A percentile compares a stretch with the other conserved stretches of the same genome.
phyloP scores from a whole-genome alignment of 2,888 invertebrate species.

The Ecliptopera silaceata region DNA sequence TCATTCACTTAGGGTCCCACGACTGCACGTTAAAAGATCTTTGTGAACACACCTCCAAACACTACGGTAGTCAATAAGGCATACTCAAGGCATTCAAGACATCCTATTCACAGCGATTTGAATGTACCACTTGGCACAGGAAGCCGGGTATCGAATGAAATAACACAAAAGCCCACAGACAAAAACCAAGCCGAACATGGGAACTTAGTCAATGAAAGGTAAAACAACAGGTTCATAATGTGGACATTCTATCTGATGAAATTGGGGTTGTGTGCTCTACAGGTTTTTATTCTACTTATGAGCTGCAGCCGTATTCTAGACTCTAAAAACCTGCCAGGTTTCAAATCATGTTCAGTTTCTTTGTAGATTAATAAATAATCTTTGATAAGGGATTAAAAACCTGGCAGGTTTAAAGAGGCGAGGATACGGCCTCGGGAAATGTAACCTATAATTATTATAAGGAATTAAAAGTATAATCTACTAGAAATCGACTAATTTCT shows the following conservation, averaged over 20 bases:
- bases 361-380: too few species aligned
- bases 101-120: constrained; percentile 52
- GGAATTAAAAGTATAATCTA: too few species aligned
- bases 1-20: constrained; percentile 31
- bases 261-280: too few species aligned
- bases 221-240: constrained; percentile 7
- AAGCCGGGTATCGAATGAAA: constrained; percentile 77
- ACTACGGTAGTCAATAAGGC: constrained; percentile 76
- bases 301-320: too few species aligned
- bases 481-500: too few species aligned
- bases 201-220: constrained; percentile 33
- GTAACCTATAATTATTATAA: too few species aligned
- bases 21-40: constrained; percentile 58
- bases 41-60: constrained; percentile 66
- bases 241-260: not conserved
- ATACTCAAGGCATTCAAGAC: constrained; percentile 64
- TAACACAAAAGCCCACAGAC: constrained; percentile 54
- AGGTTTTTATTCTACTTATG: too few species aligned
- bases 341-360: too few species aligned
- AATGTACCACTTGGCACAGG: constrained; percentile 74
- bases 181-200: constrained; percentile 50
- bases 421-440: too few species aligned
- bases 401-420: too few species aligned
- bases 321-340: too few species aligned
- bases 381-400: too few species aligned